phyloP scores from a whole-genome alignment of 2,797 vertebrate genomes.

The Prionace glauca region DNA sequence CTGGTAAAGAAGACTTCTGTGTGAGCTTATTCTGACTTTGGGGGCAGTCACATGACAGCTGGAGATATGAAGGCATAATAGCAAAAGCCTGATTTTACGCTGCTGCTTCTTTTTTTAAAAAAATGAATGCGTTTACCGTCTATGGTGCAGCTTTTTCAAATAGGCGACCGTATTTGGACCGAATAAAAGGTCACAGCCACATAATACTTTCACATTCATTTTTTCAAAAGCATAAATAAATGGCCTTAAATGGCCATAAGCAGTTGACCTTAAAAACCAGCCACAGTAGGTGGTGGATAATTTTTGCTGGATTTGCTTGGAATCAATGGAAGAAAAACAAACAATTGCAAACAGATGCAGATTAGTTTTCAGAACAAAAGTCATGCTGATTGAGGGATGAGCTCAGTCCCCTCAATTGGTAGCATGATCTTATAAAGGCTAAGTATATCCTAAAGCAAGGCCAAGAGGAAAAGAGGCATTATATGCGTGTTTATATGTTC shows the following conservation, averaged over 20 bases:
- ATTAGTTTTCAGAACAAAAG: neutral
- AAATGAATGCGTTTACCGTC: neutral
- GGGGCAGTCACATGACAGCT: neutral
- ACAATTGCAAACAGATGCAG: neutral
- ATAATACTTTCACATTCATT: neutral
- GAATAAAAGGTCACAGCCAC: neutral
- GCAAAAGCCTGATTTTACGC: neutral
- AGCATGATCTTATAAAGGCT: neutral
- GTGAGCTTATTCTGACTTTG: neutral
- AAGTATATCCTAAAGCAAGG: neutral
- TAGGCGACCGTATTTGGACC: neutral
- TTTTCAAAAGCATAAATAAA: neutral
- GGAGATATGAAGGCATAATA: neutral
- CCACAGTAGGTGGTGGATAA: neutral
- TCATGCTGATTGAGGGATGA: neutral
- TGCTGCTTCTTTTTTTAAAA: neutral
- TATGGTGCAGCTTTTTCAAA: neutral
- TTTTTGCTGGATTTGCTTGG: constrained; percentile 5
- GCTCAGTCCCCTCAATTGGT: neutral
- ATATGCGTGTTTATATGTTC: neutral
- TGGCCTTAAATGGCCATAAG: constrained; percentile 1
- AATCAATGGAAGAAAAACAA: neutral
- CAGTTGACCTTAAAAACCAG: constrained; percentile 5
- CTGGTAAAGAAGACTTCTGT: neutral
- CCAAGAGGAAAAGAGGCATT: neutral